Evolutionary conservation across 2,797 vertebrate species (phyloP), one percentile per base, ranked within the genome.

Genomic region (Notamacropus eugenii): DNA sequence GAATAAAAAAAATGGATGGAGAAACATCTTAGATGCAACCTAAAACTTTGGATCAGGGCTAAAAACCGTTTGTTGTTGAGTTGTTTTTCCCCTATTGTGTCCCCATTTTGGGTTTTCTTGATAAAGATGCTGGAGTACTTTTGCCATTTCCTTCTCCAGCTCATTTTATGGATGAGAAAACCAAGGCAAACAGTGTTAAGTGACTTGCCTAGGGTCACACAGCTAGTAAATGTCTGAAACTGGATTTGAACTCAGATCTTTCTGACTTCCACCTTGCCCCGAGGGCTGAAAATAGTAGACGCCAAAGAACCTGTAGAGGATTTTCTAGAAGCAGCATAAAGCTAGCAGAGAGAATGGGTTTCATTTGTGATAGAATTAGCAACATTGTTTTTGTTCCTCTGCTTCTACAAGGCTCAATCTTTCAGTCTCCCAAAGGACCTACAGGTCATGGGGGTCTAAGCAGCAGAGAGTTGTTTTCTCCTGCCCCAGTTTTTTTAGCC

Each of bases 1-100:
- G 40, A 55, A 52, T 50, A 4, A 91, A 31, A 94, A 82, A 93
- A 91, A 91, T 57, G 55, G 67, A 74, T 50, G 94, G 16, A 92
- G 91, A 90, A 91, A 54, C 29, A 54, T 1, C 50, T 1, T 14
- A 5, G 29, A 28, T 40, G 6, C 12, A 9, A 11, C 13, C 74
- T 46, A 82, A 82, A 82, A 46, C 40, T 82, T 82, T 74, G 1
- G 8, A 40, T 74, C 40, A 82, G 74, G 19, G 74, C 74, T 22
- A 40, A 40, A 74, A 40, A 67, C n/a, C 4, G n/a, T 67, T 67
- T 22, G 34, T 19, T n/a, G 14, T 16, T 67, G 34, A 67, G 62
- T 67, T 62, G 16, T 34, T 67, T 67, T n/a, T 16, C 14, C 52
- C 52, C 62, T n/a, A n/a, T 67, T n/a, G 34, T 67, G 14, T n/a